Conservation (phyloP, 37 sponge, comb jelly and placozoan genomes). For the Chondrilla cf. caribensis region DNA sequence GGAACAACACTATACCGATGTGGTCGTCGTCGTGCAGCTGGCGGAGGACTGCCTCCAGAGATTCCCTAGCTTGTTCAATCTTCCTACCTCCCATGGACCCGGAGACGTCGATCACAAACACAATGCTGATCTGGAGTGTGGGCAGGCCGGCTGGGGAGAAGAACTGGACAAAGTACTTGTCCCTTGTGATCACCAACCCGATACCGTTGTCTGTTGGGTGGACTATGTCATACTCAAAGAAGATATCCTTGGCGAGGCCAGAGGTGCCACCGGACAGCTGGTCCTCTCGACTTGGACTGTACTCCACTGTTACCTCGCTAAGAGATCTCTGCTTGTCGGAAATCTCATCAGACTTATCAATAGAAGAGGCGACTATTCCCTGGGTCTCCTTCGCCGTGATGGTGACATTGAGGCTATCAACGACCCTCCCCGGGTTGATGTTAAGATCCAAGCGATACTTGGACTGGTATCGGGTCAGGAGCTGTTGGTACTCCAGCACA, state of each 20-base stretch:
- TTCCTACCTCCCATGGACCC: slow-evolving; percentile 61
- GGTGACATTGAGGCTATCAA: slow-evolving; percentile 32
- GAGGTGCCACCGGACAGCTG: slow-evolving; percentile 8
- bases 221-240: slow-evolving; percentile 51
- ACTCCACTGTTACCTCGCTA: slow-evolving; percentile 15
- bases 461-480: slow-evolving; percentile 35
- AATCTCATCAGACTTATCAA: slow-evolving; percentile 24
- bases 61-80: slow-evolving; percentile 50
- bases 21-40: slow-evolving; percentile 33
- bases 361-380: slow-evolving; percentile 6
- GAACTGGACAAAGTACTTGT: slow-evolving; percentile 63
- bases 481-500: slow-evolving; percentile 45
- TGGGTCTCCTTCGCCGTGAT: slow-evolving; percentile 39
- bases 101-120: slow-evolving; percentile 67
- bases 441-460: slow-evolving; percentile 37
- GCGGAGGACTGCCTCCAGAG: slow-evolving; percentile 43
- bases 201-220: slow-evolving; percentile 24
- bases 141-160: slow-evolving; percentile 37
- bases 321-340: neutral
- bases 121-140: slow-evolving; percentile 35
- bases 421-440: slow-evolving; percentile 50
- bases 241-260: slow-evolving; percentile 42
- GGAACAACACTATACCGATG: slow-evolving; percentile 47
- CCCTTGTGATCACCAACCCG: slow-evolving; percentile 34
- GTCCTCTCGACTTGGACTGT: slow-evolving; percentile 21